Percentiles rank a stretch among this genome's conserved stretches.
phyloP scores from a whole-genome alignment of 2,797 vertebrate genomes.

The Hapalemur alaotrensis region DNA sequence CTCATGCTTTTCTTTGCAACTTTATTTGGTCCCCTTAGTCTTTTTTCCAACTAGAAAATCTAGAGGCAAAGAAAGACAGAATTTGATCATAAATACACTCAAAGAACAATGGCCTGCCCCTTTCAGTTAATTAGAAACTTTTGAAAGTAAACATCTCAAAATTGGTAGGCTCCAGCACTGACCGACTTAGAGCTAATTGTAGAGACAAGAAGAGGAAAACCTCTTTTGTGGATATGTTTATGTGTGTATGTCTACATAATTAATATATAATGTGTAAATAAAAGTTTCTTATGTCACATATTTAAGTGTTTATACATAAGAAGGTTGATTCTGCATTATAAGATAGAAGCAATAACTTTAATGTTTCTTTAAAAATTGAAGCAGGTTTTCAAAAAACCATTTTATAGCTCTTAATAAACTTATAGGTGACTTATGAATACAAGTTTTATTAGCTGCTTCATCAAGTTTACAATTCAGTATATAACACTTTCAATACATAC shows the following conservation, averaged over 20 bases:
- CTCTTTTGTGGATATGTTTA: not conserved
- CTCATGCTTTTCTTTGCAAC: not conserved
- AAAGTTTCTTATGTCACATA: not conserved
- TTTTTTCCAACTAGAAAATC: constrained; percentile 19
- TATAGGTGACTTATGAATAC: not conserved
- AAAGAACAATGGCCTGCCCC: constrained; percentile 30
- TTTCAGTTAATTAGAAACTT: not conserved
- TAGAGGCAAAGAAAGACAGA: constrained; percentile 58
- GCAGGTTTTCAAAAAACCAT: not conserved
- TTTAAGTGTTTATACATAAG: not conserved
- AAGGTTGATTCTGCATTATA: not conserved
- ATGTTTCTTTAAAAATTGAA: not conserved
- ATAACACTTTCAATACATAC: not conserved
- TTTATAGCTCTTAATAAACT: not conserved
- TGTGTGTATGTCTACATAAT: not conserved
- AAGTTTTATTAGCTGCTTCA: not conserved
- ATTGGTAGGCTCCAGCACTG: constrained; percentile 34
- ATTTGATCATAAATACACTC: constrained; percentile 63
- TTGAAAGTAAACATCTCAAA: constrained; percentile 61
- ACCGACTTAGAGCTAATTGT: constrained; percentile 2
- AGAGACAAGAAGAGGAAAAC: constrained; percentile 10
- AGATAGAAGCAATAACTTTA: not conserved
- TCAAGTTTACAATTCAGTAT: not conserved
- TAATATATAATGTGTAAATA: not conserved
- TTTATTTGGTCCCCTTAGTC: not conserved